Evolutionary conservation across 2,888 invertebrate genomes (phyloP).

Genomic region (Pyrrhosoma nymphula): DNA sequence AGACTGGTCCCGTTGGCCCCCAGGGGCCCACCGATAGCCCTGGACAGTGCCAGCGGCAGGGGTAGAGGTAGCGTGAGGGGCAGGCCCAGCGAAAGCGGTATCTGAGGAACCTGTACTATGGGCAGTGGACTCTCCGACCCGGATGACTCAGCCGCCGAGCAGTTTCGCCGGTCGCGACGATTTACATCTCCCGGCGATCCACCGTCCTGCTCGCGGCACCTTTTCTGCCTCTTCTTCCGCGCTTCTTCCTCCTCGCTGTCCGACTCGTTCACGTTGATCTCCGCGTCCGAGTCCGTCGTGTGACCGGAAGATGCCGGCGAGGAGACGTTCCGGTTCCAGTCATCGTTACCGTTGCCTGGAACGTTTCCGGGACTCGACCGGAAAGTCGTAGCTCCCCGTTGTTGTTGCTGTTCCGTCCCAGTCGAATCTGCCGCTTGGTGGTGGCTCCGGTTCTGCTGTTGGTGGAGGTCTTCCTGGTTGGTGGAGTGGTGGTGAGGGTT

Average conservation of each 20-base stretch:
- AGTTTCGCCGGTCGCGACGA: background rate
- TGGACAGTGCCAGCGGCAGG: conserved; percentile 14
- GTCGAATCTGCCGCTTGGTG: conserved; percentile 45
- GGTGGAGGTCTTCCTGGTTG: conserved; percentile 68
- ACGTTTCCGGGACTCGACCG: background rate
- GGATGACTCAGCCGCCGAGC: background rate
- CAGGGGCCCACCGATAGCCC: conserved; percentile 32
- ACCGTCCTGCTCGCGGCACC: background rate
- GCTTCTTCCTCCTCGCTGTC: conserved; percentile 80
- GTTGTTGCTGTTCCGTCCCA: background rate
- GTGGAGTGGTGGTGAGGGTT: background rate
- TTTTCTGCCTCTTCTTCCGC: conserved; percentile 10
- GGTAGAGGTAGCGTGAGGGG: conserved; percentile 38
- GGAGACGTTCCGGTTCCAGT: background rate
- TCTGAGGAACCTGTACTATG: conserved; percentile 23
- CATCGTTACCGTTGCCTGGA: too few species aligned
- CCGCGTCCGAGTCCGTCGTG: conserved; percentile 83
- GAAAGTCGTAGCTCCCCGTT: background rate
- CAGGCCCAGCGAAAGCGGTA: conserved; percentile 34
- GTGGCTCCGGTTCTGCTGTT: conserved; percentile 59
- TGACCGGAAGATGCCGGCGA: background rate
- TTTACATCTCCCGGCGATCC: conserved; percentile 43
- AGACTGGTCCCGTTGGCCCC: background rate
- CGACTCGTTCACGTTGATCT: conserved; percentile 92
- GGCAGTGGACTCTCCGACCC: conserved; percentile 53